These are phyloP conservation scores for Tautogolabrus adspersus DNA, from an alignment of 2,113 vertebrate genomes.

Conservation along the genomic window DNA sequence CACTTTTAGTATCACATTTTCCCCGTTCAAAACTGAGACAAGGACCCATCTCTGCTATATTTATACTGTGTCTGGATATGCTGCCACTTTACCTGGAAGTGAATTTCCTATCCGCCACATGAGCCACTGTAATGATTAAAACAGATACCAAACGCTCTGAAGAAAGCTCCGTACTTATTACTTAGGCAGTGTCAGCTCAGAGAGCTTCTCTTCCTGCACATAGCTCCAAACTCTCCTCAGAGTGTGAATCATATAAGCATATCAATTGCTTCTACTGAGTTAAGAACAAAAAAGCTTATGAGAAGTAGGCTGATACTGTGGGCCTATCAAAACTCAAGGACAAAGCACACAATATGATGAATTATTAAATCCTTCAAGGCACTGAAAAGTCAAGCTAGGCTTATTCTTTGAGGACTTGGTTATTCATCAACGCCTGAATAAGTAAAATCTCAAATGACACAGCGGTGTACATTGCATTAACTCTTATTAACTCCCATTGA, in stretches of 20 bases:
- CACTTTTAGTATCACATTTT: background rate
- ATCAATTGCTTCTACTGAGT: conserved; percentile 57
- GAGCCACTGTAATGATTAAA: conserved; percentile 71
- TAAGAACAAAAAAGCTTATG: conserved; percentile 33
- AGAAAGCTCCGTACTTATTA: conserved; percentile 70
- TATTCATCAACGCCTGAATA: conserved; percentile 35
- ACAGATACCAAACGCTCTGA: conserved; percentile 69
- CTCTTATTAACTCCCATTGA: conserved; percentile 21
- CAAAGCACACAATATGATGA: conserved; percentile 48
- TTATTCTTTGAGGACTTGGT: conserved; percentile 31
- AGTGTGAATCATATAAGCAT: conserved; percentile 61
- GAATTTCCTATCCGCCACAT: conserved; percentile 52
- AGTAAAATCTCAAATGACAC: conserved; percentile 42
- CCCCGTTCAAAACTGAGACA: background rate
- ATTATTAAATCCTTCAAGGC: conserved; percentile 42
- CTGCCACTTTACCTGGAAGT: conserved; percentile 28
- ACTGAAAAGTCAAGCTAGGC: conserved; percentile 32
- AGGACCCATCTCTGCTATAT: background rate
- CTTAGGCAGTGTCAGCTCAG: conserved; percentile 74
- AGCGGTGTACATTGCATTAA: conserved; percentile 10
- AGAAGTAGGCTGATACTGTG: conserved; percentile 43
- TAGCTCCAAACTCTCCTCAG: conserved; percentile 59
- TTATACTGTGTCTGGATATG: conserved; percentile 18
- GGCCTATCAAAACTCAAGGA: conserved; percentile 59
- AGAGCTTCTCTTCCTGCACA: conserved; percentile 58